These are phyloP conservation scores for Pseudorectes ferrugineus DNA, from an alignment of 2,113 vertebrate species.

Conservation along the genomic window DNA sequence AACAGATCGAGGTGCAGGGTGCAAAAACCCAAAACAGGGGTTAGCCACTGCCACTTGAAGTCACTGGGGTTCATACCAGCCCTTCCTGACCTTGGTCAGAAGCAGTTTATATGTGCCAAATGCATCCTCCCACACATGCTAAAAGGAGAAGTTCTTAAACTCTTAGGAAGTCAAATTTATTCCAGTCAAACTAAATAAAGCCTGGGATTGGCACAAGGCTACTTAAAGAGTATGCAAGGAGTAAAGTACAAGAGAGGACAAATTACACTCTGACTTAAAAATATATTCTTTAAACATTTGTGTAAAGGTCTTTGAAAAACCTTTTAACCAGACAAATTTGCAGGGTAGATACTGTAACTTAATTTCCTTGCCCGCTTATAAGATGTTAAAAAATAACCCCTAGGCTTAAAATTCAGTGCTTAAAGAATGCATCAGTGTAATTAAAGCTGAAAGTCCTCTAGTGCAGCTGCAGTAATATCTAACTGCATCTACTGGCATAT, in stretches of 20 bases:
- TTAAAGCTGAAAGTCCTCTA: slow-evolving; percentile 22
- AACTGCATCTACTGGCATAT: background rate
- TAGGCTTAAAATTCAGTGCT: background rate
- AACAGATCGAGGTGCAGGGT: background rate
- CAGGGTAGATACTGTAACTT: background rate
- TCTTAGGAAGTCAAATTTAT: slow-evolving; percentile 13
- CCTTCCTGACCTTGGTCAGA: background rate
- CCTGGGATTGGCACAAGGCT: background rate
- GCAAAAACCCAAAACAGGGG: background rate
- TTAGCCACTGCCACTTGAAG: background rate
- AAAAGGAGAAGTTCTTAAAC: slow-evolving; percentile 19
- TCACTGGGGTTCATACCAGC: background rate
- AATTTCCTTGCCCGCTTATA: background rate
- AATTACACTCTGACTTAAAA: background rate
- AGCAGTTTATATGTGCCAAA: background rate
- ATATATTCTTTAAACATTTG: background rate
- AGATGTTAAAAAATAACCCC: background rate
- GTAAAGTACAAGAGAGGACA: background rate
- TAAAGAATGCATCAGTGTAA: slow-evolving; percentile 5
- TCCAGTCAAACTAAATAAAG: slow-evolving; percentile 41
- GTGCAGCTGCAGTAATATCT: background rate
- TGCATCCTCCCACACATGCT: background rate
- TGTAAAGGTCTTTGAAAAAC: background rate
- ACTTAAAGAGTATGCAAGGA: background rate
- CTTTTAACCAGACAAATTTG: background rate